phyloP scores from a whole-genome alignment of 2,888 invertebrate genomes.

The Parnassius orleans region DNA sequence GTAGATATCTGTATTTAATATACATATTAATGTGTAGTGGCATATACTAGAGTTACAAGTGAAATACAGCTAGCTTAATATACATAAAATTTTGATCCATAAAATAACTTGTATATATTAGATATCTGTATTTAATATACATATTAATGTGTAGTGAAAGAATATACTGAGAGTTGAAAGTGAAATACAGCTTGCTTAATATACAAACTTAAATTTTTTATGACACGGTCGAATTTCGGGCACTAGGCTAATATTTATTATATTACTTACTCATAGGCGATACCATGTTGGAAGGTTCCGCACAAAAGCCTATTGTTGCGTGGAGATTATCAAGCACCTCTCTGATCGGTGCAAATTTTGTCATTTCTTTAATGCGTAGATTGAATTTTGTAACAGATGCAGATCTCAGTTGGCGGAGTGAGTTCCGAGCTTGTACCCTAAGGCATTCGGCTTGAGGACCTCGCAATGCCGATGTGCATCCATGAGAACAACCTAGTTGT shows the following conservation, averaged over 20 bases:
- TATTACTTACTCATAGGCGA: conserved; percentile 94
- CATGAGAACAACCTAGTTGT: conserved; percentile 95
- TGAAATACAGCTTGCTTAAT: too few species aligned
- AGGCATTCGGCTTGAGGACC: conserved; percentile 95
- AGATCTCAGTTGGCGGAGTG: conserved; percentile 87
- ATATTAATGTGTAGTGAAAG: too few species aligned
- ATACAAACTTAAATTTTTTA: too few species aligned
- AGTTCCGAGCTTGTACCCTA: conserved; percentile 87
- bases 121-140: too few species aligned
- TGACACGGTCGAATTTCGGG: too few species aligned
- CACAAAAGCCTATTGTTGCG: conserved; percentile 96
- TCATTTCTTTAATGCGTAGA: conserved; percentile 84
- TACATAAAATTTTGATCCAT: too few species aligned
- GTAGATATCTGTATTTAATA: too few species aligned
- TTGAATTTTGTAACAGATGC: conserved; percentile 77
- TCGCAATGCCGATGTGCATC: conserved; percentile 91
- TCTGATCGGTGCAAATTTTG: conserved; percentile 87
- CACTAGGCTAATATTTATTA: neutral
- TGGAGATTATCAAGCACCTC: conserved; percentile 97
- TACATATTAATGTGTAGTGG: too few species aligned
- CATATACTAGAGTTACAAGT: too few species aligned
- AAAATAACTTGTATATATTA: too few species aligned
- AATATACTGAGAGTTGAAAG: too few species aligned
- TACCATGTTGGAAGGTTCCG: conserved; percentile 91
- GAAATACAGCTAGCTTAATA: too few species aligned